Percentiles rank a stretch among this genome's conserved stretches.
These are phyloP conservation scores for Onthophagus sagittarius DNA, from an alignment of 2,888 invertebrate species.

Conservation along the genomic window DNA sequence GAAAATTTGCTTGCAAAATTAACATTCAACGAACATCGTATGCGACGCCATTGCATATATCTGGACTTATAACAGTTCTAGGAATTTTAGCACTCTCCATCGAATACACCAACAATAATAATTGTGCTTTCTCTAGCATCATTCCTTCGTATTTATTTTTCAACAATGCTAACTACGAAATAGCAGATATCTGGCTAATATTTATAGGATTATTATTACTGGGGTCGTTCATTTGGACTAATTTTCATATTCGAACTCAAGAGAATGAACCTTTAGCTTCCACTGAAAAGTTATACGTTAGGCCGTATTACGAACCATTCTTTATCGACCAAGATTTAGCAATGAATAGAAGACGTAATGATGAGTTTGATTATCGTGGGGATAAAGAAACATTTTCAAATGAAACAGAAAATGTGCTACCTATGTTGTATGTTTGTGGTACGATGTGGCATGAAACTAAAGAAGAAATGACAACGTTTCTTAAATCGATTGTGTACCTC, in stretches of 20 bases:
- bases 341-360: slow-evolving; percentile 74
- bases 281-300: slow-evolving; percentile 79
- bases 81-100: slow-evolving; percentile 65
- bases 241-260: slow-evolving; percentile 81
- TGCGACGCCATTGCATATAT: slow-evolving; percentile 75
- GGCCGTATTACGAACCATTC: slow-evolving; percentile 78
- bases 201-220: slow-evolving; percentile 82
- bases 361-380: slow-evolving; percentile 37
- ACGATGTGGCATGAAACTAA: slow-evolving; percentile 95
- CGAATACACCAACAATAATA: slow-evolving; percentile 61
- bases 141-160: slow-evolving; percentile 89
- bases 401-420: slow-evolving; percentile 37
- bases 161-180: slow-evolving; percentile 55
- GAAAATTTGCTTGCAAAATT: slow-evolving; percentile 84
- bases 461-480: slow-evolving; percentile 87
- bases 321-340: slow-evolving; percentile 82
- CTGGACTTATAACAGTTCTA: slow-evolving; percentile 69
- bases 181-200: slow-evolving; percentile 60
- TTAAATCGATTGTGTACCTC: slow-evolving; percentile 82
- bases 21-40: slow-evolving; percentile 86
- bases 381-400: slow-evolving; percentile 7
- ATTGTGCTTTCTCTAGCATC: slow-evolving; percentile 64
- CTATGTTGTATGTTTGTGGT: slow-evolving; percentile 74
- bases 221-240: slow-evolving; percentile 82
- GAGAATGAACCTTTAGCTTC: slow-evolving; percentile 77